These are phyloP conservation scores for Ormia ochracea DNA, from an alignment of 2,888 invertebrate genomes.

Conservation along the genomic window DNA sequence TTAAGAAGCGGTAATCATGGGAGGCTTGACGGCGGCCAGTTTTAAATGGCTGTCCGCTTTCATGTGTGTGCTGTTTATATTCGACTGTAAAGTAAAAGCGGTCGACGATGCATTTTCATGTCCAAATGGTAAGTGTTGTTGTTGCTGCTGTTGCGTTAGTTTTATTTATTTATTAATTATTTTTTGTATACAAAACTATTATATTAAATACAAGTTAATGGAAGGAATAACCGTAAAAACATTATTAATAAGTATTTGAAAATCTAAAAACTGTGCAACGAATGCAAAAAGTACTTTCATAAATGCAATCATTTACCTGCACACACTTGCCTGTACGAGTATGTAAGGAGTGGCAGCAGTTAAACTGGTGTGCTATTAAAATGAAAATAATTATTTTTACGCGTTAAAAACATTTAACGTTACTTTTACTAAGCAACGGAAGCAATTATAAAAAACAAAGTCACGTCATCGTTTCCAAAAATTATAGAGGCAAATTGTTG, in stretches of 20 bases:
- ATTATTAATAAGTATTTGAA: neutral
- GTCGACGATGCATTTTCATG: constrained; percentile 76
- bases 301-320: constrained; percentile 9
- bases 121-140: constrained; percentile 75
- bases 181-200: neutral
- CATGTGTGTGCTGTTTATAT: constrained; percentile 68
- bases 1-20: constrained; percentile 68
- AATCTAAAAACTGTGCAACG: constrained; percentile 1
- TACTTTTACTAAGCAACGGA: neutral
- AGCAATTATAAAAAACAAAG: too few species aligned
- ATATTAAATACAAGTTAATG: constrained; percentile 19
- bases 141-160: constrained; percentile 64
- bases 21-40: constrained; percentile 76
- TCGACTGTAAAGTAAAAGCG: constrained; percentile 61
- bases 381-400: neutral
- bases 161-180: too few species aligned
- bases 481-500: too few species aligned
- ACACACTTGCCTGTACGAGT: neutral
- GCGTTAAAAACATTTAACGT: neutral
- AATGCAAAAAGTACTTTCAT: constrained; percentile 21
- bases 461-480: too few species aligned
- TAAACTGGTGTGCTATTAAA: neutral
- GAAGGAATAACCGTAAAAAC: constrained; percentile 1
- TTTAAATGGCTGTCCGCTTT: constrained; percentile 76
- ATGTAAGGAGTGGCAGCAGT: neutral